phyloP scores from a whole-genome alignment of 1,140 invertebrate species.

The Aleiodes sp. region DNA sequence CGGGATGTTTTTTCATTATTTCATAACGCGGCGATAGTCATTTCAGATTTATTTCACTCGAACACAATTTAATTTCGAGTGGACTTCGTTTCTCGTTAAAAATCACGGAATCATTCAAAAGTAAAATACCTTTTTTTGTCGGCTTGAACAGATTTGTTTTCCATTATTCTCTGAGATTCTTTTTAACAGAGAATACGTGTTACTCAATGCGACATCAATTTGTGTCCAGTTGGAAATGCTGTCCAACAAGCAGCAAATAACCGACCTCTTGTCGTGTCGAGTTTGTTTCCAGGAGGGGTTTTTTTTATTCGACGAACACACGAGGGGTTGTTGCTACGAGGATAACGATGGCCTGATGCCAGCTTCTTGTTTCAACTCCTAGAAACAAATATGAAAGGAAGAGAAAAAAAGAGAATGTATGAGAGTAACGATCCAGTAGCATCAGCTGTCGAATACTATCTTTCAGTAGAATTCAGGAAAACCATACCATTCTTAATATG shows the following conservation, averaged over 20 bases:
- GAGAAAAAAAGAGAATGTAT: not conserved
- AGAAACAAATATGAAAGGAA: slow-evolving; percentile 39
- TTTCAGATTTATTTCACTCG: slow-evolving; percentile 9
- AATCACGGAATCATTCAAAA: too few species aligned
- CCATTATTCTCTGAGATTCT: not conserved
- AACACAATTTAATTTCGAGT: not conserved
- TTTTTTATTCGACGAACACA: slow-evolving; percentile 58
- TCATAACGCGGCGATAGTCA: slow-evolving; percentile 39
- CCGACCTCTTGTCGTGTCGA: slow-evolving; percentile 32
- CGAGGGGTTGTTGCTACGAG: slow-evolving; percentile 34
- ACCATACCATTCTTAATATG: not conserved
- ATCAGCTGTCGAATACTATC: slow-evolving; percentile 37
- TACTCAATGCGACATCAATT: slow-evolving; percentile 44
- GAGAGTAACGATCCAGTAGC: slow-evolving; percentile 41
- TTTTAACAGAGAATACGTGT: slow-evolving; percentile 2
- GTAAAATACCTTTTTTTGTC: too few species aligned
- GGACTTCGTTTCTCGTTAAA: not conserved
- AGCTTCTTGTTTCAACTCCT: slow-evolving; percentile 58
- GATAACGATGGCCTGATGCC: slow-evolving; percentile 59
- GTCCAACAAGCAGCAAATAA: slow-evolving; percentile 17
- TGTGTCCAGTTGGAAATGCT: slow-evolving; percentile 42
- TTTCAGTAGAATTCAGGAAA: not conserved
- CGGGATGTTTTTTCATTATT: slow-evolving; percentile 17
- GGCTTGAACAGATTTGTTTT: not conserved
- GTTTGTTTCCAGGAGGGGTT: slow-evolving; percentile 61